Conservation (phyloP, 2,797 vertebrate species). For the Sardinella longiceps region DNA sequence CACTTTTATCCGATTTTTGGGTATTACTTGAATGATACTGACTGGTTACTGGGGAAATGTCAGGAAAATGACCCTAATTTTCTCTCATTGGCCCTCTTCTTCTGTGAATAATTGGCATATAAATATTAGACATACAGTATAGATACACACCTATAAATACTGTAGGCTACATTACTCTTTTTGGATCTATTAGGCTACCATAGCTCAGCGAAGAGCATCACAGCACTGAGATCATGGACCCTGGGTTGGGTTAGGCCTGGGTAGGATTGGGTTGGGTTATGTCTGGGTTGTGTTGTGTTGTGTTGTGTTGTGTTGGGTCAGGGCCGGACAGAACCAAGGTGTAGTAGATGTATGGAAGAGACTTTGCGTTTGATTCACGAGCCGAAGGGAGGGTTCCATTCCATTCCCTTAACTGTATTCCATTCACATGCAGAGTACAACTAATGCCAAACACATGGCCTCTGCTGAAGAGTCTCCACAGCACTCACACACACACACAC, state of each 20-base stretch:
- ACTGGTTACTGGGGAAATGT: too few relatives aligned
- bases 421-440: slow-evolving; percentile 67
- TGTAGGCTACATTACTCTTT: too few relatives aligned
- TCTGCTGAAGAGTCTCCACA: slow-evolving; percentile 47
- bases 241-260: too few relatives aligned
- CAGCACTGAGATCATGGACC: background rate
- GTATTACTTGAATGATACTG: too few relatives aligned
- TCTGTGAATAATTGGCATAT: too few relatives aligned
- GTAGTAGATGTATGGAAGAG: background rate
- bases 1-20: too few relatives aligned
- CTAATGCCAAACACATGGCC: slow-evolving; percentile 76
- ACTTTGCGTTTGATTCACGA: slow-evolving; percentile 62
- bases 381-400: slow-evolving; percentile 61
- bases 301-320: background rate
- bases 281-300: too few relatives aligned
- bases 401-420: slow-evolving; percentile 68
- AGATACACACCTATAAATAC: too few relatives aligned
- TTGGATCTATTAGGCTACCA: background rate
- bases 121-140: too few relatives aligned
- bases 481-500: background rate
- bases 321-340: background rate
- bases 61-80: too few relatives aligned
- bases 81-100: background rate
- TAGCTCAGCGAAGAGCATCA: background rate
- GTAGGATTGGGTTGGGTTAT: background rate